Evolutionary conservation across 2,888 invertebrate species (phyloP), one percentile per base, ranked within the genome.

Genomic region (Epicampocera succincta): DNA sequence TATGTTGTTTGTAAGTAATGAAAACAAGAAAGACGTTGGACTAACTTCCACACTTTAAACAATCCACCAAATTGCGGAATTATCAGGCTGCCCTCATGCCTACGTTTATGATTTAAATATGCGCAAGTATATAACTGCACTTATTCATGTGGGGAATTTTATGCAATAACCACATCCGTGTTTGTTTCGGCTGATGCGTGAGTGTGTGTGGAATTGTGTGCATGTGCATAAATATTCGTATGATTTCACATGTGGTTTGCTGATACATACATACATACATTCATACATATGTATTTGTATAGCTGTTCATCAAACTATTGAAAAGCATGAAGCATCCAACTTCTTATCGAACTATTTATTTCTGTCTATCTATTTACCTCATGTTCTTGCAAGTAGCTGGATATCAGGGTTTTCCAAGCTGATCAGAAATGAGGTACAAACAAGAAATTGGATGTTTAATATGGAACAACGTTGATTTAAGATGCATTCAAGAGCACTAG

Each of bases 291-390:
- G 52, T 79, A 66, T 68, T 73, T 60, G 60, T 60, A 60, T 60
- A 79, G 61, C n/a, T 12, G 60, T 72, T 71, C 46, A 72, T 78
- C 66, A 78, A 72, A 72, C 78, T 79, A 66, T 79, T 73, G 58
- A 73, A 48, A 54, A 73, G 40, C 58, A 66, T 79, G 33, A 44
- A 38, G 21, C 42, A 29, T 71, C 19, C 52, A 65, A 25, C 40
- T 12, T 44, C 15, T 33, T 29, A 15, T 38, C 25, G 25, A 54
- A 44, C 29, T 15, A n/a, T 19, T 54, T 15, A 65, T 54, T 42
- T 44, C 33, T 25, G 44, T 38, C 11, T 54, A 33, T 46, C 38
- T 17, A 12, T 12, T 1, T 15, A 60, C 44, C n/a, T 15, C 15
- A 29, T 42, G 21, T 60, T 19, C 21, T 50, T 56, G 25, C 15